Evolutionary conservation across 2,797 vertebrate genomes (phyloP), one percentile per base, ranked within the genome.

Genomic region (Microchirus variegatus): DNA sequence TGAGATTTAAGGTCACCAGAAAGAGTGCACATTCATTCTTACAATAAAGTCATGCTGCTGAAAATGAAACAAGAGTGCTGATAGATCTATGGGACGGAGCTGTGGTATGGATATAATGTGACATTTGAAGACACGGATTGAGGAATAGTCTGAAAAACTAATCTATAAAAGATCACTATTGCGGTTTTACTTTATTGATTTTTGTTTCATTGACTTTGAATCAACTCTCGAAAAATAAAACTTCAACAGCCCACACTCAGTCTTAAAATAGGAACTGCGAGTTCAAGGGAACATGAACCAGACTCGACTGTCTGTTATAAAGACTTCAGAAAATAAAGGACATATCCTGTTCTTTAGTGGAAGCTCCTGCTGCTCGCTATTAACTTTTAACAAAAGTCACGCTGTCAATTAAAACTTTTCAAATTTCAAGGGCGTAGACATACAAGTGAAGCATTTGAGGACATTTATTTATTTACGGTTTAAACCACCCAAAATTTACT

Each of bases 1-100:
- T 77, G 83, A 89, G 85, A 85, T 77, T 75, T 86, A 87, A 90
- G 88, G 88, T 91, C 87, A 76, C 71, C 38, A 49, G 51, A 63
- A 47, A 75, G 66, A 80, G 60, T 11, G 73, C 55, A 42, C 43
- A 10, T 49, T 81, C 38, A 42, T 61, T 81, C 75, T 53, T 31
- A 36, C 59, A 59, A 67, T 64, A 63, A 73, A 81, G 69, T 56
- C 69, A 37, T 15, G 5, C 22, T 42, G 64, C 68, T 38, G 37
- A 67, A 70, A 72, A 70, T 68, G 70, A 77, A 82, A 73, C 72
- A 26, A 59, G 80, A 76, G 44, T 77, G 78, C 68, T 67, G 78
- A 67, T 63, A 35, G 68, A 72, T 53, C 80, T 68, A 1, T 2
- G 54, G 35, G 67, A 68, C 46, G 26, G 22, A 51, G 49, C 16